Base-by-base conservation (phyloP, 2,797 vertebrate species). In the Rousettus madagascariensis region DNA sequence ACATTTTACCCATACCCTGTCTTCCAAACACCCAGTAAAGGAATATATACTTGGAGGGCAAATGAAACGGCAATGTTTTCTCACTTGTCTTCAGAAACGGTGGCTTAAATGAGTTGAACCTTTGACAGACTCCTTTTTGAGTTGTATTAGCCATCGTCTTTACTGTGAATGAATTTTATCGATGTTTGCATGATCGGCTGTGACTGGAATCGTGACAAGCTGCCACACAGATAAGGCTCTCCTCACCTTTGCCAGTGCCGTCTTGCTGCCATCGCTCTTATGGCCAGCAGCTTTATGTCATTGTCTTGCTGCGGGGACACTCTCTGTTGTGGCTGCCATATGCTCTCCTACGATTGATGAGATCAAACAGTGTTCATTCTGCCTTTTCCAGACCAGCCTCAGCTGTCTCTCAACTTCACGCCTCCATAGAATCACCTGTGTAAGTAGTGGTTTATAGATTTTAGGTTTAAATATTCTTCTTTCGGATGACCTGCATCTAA, bases 341-440 rank as follows among this genome's bases (percentile, higher is more conserved):
- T 1, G 5, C 10, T 88, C 17, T 68, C 7, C 12, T 49, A 20
- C 26, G 24, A 19, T 30, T 33, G 28, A n/a, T 30, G 3, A 6
- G 19, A 51, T 59, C 46, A 49, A 38, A 46, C 9, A 49, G 2
- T 57, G 0, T 24, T 36, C 63, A 28, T 91, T 84, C 24, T 59
- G 6, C 6, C 11, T 93, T 75, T 66, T 53, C 33, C 26, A 46
- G 71, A 26, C 6, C 2, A 28, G 2, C 5, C 1, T 57, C 13
- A 61, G 26, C 19, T 53, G 26, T 36, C 1, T 11, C 19, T 72
- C 12, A 65, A 38, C 17, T 36, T 10, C 2, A 26, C 0, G 0
- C 13, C 8, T 90, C 51, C 38, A 30, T 5, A 28, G 79, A 77
- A 55, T 4, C 28, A 66, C n/a, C 20, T 28, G 8, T 30, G 12